Evolutionary conservation across 2,797 vertebrate genomes (phyloP).

Genomic region (Hoplostethus atlanticus): DNA sequence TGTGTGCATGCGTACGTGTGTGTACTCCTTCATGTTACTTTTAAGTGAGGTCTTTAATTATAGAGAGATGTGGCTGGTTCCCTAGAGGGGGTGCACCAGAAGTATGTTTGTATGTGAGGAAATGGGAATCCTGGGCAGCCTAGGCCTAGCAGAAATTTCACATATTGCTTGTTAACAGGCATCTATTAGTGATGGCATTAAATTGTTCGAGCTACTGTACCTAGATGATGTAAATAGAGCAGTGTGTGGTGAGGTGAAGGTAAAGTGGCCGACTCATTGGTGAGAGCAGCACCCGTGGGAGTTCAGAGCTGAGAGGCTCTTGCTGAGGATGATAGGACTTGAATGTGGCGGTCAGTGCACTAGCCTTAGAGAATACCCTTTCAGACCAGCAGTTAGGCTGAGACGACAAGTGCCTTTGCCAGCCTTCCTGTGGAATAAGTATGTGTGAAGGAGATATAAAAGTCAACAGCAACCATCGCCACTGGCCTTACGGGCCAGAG

Average conservation of each 20-base stretch:
- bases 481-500: conserved; percentile 13
- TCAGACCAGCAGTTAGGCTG: conserved; percentile 9
- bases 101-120: conserved; percentile 49
- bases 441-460: conserved; percentile 17
- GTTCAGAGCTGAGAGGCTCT: conserved; percentile 29
- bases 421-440: conserved; percentile 29
- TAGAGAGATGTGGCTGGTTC: conserved; percentile 47
- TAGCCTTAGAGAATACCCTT: conserved; percentile 20
- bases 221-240: not conserved
- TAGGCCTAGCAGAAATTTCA: conserved; percentile 6
- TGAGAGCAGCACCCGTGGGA: not conserved
- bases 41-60: conserved; percentile 62
- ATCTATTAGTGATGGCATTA: not conserved
- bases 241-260: conserved; percentile 1
- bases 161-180: not conserved
- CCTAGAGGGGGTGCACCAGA: conserved; percentile 53
- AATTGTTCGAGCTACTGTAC: conserved; percentile 1
- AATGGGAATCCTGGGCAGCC: not conserved
- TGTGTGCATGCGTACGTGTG: conserved; percentile 14
- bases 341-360: conserved; percentile 1
- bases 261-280: conserved; percentile 8
- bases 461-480: conserved; percentile 34
- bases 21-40: conserved; percentile 23
- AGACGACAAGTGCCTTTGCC: conserved; percentile 3
- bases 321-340: not conserved